These are phyloP conservation scores for Coluber constrictor DNA, from an alignment of 2,797 vertebrate species.

Conservation along the genomic window DNA sequence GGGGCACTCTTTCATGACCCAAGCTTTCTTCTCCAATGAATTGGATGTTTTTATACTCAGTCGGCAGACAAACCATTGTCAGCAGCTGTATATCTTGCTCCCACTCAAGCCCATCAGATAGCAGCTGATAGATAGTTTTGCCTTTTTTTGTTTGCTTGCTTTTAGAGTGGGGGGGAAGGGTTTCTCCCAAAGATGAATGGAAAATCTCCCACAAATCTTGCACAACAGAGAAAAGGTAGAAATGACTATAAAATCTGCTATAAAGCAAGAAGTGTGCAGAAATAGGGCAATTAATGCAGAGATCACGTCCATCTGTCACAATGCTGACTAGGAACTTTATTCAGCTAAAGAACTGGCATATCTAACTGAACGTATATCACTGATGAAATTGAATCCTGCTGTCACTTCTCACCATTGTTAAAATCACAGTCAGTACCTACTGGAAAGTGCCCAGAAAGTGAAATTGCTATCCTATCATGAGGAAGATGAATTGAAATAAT, in stretches of 20 bases:
- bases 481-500: not conserved
- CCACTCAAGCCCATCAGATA: not conserved
- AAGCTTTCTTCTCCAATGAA: not conserved
- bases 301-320: not conserved
- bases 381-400: not conserved
- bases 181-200: not conserved
- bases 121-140: not conserved
- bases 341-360: not conserved
- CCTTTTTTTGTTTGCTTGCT: not conserved
- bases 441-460: not conserved
- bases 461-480: not conserved
- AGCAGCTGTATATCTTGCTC: not conserved
- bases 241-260: constrained; percentile 16
- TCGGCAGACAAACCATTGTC: not conserved
- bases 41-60: not conserved
- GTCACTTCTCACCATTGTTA: not conserved
- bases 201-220: constrained; percentile 23
- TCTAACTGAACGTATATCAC: not conserved
- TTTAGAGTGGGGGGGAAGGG: not conserved
- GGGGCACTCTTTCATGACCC: constrained; percentile 17
- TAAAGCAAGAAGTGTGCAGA: not conserved
- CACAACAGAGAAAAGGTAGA: not conserved
- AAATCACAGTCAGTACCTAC: no score
- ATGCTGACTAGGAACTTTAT: not conserved
- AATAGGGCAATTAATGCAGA: not conserved